Conservation (phyloP, 2,797 vertebrate genomes). For the Parauchenoglanis ngamensis region DNA sequence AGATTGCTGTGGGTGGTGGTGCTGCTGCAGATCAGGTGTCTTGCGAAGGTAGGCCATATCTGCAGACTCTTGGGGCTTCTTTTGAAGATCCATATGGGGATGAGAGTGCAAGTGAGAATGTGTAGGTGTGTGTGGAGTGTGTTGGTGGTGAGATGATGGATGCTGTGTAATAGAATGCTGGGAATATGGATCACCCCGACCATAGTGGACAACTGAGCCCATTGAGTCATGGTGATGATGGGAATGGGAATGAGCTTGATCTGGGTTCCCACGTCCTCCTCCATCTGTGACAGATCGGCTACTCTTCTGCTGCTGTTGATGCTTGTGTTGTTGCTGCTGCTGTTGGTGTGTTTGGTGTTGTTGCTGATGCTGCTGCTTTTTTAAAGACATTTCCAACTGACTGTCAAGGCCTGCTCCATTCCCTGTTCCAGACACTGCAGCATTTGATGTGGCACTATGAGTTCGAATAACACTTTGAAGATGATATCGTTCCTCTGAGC, state of each 20-base stretch:
- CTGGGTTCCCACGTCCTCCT: conserved; percentile 65
- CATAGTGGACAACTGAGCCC: conserved; percentile 87
- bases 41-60: conserved; percentile 81
- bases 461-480: conserved; percentile 94
- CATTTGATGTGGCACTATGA: conserved; percentile 78
- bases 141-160: conserved; percentile 76
- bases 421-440: conserved; percentile 69
- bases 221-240: conserved; percentile 85
- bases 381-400: conserved; percentile 87
- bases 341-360: conserved; percentile 66
- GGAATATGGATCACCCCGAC: conserved; percentile 76
- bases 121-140: conserved; percentile 69
- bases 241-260: conserved; percentile 77
- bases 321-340: conserved; percentile 56
- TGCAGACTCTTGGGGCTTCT: conserved; percentile 80
- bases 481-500: conserved; percentile 88
- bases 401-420: conserved; percentile 82
- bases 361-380: conserved; percentile 72
- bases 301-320: conserved; percentile 78
- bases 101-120: conserved; percentile 76
- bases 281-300: conserved; percentile 72
- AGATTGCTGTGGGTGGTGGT: conserved; percentile 72
- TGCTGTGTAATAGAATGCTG: conserved; percentile 78
- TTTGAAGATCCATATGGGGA: conserved; percentile 83
- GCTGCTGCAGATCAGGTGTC: conserved; percentile 75